Evolutionary conservation across 2,113 vertebrate genomes (phyloP), one percentile per base, ranked within the genome.

Genomic region (Okapia johnstoni): DNA sequence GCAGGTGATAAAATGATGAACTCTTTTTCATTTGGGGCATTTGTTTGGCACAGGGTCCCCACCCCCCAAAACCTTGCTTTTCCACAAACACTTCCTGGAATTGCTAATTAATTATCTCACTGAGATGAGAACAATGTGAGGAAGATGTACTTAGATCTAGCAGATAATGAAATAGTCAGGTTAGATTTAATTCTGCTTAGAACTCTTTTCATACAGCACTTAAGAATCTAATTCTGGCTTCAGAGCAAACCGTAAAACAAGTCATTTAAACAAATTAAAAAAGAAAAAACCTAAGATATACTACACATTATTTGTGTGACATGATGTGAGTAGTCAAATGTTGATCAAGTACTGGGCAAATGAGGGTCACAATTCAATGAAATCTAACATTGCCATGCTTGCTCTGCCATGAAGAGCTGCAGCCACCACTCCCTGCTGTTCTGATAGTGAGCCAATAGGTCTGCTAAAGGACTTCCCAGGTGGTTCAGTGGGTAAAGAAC

Each of bases 61-160:
- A n/a, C 2, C 50, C 81, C 60, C 85, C 25, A 40, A 93, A 96
- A 84, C 15, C 84, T 96, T 96, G 93, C 87, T 95, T 96, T 94
- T 48, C 70, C 94, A 96, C 63, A 95, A 97, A 88, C 90, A 89
- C 25, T 13, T 61, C 54, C 16, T 92, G 21, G 61, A 93, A 77
- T 92, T 58, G 28, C 73, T 90, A 81, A 94, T 88, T 96, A 90
- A 91, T 96, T 96, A 95, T n/a, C 43, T 46, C 85, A 91, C 58
- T 6, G 73, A 60, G 30, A 60, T 1, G 23, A 95, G 90, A 96
- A 95, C 60, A 86, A 84, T 81, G 52, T 25, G n/a, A 92, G 52
- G 43, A 96, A 87, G 76, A 85, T 28, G 17, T 88, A 87, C 46
- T 90, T 33, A 96, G 88, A 98, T 83, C 85, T 94, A 84, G 66